These are phyloP conservation scores for Malaclemys terrapin DNA, from an alignment of 2,113 vertebrate species.

Conservation along the genomic window DNA sequence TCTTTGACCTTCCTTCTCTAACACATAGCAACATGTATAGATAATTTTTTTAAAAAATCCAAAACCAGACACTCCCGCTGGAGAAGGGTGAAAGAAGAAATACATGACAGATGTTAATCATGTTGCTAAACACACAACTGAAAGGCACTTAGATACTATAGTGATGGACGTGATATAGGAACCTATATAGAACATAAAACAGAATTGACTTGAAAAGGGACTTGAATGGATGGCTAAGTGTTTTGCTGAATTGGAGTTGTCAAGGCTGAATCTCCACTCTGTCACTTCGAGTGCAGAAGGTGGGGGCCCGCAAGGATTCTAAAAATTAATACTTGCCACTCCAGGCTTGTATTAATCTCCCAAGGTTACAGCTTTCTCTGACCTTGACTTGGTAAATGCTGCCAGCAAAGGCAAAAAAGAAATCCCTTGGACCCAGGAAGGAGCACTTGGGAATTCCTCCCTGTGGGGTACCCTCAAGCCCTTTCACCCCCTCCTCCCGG, in stretches of 20 bases:
- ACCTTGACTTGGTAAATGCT: too few species aligned
- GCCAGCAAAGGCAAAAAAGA: too few species aligned
- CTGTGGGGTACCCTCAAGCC: too few species aligned
- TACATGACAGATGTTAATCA: background rate
- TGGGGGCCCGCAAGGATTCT: too few species aligned
- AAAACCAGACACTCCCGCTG: background rate
- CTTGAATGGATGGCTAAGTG: background rate
- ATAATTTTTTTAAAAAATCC: background rate
- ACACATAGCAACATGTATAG: background rate
- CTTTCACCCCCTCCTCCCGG: too few species aligned
- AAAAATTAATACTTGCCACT: too few species aligned
- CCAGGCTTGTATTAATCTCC: too few species aligned
- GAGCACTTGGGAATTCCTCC: too few species aligned
- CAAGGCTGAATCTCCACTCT: too few species aligned
- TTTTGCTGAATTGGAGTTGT: background rate
- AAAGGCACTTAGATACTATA: background rate
- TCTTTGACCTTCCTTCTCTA: background rate
- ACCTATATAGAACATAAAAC: background rate
- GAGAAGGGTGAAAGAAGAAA: background rate
- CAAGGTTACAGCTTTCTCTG: too few species aligned
- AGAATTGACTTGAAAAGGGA: background rate
- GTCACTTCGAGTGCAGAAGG: too few species aligned
- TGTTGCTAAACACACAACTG: background rate
- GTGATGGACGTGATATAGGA: background rate
- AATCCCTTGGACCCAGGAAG: too few species aligned